Evolutionary conservation across 1,140 invertebrate genomes (phyloP).

Genomic region (Nixonia krombeini): DNA sequence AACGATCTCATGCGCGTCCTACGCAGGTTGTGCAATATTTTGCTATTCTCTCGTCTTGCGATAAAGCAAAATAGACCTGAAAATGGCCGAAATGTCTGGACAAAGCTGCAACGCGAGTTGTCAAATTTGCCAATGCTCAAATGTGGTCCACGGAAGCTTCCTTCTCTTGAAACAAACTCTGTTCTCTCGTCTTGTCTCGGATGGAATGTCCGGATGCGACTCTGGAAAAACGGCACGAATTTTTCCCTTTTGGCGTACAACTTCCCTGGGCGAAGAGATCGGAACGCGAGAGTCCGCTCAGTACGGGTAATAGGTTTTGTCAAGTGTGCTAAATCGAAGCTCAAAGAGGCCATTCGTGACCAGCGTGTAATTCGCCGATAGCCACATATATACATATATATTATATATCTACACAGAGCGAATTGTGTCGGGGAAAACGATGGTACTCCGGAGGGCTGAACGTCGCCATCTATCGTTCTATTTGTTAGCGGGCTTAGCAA

Average conservation of each 20-base stretch:
- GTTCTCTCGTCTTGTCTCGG: constrained; percentile 1
- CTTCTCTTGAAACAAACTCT: too few relatives aligned
- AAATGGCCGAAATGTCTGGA: too few relatives aligned
- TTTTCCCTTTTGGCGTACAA: too few relatives aligned
- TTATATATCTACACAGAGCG: constrained; percentile 6
- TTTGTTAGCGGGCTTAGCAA: constrained; percentile 72
- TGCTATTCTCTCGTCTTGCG: too few relatives aligned
- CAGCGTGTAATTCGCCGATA: constrained; percentile 66
- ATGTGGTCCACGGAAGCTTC: too few relatives aligned
- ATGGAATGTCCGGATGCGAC: not conserved
- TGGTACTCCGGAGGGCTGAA: constrained; percentile 46
- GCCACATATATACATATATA: constrained; percentile 23
- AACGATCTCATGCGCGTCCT: too few relatives aligned
- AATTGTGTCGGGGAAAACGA: constrained; percentile 37
- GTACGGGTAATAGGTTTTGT: constrained; percentile 31
- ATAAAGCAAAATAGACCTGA: too few relatives aligned
- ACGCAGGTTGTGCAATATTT: too few relatives aligned
- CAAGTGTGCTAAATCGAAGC: constrained; percentile 65
- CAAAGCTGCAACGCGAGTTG: too few relatives aligned
- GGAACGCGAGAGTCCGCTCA: too few relatives aligned
- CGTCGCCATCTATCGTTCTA: constrained; percentile 71
- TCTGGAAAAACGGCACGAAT: not conserved
- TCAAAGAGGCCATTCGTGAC: constrained; percentile 60
- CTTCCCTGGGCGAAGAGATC: too few relatives aligned
- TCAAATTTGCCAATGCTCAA: too few relatives aligned